Evolutionary conservation across 2,113 vertebrate species (phyloP).

Genomic region (Telmatochromis sp.): DNA sequence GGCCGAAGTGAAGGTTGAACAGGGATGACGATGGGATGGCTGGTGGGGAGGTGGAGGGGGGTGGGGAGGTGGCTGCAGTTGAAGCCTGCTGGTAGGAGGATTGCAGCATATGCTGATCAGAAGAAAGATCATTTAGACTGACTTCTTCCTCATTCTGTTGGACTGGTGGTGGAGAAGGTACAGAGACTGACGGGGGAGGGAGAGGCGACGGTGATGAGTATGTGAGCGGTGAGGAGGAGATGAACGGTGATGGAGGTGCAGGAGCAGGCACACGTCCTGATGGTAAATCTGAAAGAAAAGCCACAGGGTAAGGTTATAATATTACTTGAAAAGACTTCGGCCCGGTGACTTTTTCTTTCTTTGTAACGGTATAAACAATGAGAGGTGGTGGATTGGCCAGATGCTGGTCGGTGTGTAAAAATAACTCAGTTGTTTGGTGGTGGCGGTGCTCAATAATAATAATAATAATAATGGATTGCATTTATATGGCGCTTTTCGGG

Average conservation of each 20-base stretch:
- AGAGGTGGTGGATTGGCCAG: background rate
- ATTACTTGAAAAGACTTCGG: background rate
- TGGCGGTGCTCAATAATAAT: background rate
- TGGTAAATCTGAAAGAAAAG: slow-evolving; percentile 44
- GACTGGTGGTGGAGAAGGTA: slow-evolving; percentile 11
- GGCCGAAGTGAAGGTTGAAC: slow-evolving; percentile 37
- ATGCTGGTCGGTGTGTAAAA: background rate
- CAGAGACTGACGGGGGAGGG: slow-evolving; percentile 33
- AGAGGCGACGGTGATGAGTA: slow-evolving; percentile 42
- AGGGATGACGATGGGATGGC: slow-evolving; percentile 30
- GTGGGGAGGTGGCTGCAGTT: slow-evolving; percentile 22
- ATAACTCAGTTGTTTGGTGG: background rate
- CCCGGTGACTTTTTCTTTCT: rapidly evolving
- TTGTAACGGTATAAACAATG: background rate
- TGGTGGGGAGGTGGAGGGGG: slow-evolving; percentile 38
- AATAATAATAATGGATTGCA: no score
- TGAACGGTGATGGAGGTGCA: slow-evolving; percentile 27
- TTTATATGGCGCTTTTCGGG: rapidly evolving
- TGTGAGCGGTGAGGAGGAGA: slow-evolving; percentile 36
- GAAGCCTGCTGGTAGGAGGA: slow-evolving; percentile 24
- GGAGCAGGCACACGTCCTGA: slow-evolving; percentile 22
- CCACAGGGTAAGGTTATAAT: background rate
- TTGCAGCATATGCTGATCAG: background rate
- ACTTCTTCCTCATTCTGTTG: background rate
- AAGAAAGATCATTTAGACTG: background rate